Evolutionary conservation across 2,888 invertebrate genomes (phyloP).

Genomic region (Brachylomia viminalis): DNA sequence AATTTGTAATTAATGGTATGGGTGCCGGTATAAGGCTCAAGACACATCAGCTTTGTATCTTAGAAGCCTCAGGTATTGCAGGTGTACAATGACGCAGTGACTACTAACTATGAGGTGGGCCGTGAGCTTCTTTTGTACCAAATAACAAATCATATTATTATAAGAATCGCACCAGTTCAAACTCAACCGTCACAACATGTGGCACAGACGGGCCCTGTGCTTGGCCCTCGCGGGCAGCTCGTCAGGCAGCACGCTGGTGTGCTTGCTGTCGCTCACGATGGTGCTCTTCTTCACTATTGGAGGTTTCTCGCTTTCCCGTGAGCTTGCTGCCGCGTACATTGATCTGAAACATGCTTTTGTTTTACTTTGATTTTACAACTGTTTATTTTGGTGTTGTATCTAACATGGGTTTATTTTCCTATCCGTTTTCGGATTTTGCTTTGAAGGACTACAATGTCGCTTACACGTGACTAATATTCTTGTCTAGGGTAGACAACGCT

Average conservation of each 20-base stretch:
- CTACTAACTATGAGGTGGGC: too few relatives aligned
- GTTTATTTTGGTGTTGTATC: slow-evolving; percentile 71
- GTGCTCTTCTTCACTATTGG: slow-evolving; percentile 73
- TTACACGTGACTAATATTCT: not conserved
- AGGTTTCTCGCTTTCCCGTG: slow-evolving; percentile 75
- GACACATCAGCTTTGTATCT: not conserved
- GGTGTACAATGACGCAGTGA: not conserved
- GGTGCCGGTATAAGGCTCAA: not conserved
- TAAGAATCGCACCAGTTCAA: slow-evolving; percentile 82
- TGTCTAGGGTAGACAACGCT: not conserved
- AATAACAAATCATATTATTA: not conserved
- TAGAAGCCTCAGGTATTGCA: not conserved
- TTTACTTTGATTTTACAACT: slow-evolving; percentile 74
- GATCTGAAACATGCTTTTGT: slow-evolving; percentile 87
- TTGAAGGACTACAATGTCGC: not conserved
- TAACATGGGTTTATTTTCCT: slow-evolving; percentile 1
- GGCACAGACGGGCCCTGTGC: slow-evolving; percentile 86
- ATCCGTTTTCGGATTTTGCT: not conserved
- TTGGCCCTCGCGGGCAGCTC: slow-evolving; percentile 75
- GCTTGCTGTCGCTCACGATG: slow-evolving; percentile 66
- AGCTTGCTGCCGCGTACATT: slow-evolving; percentile 86
- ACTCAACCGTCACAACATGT: slow-evolving; percentile 90
- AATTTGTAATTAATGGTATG: not conserved
- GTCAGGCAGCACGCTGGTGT: slow-evolving; percentile 68
- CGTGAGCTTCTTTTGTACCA: not conserved